These are phyloP conservation scores for Embiotoca jacksoni DNA, from an alignment of 2,113 vertebrate genomes.

Conservation along the genomic window DNA sequence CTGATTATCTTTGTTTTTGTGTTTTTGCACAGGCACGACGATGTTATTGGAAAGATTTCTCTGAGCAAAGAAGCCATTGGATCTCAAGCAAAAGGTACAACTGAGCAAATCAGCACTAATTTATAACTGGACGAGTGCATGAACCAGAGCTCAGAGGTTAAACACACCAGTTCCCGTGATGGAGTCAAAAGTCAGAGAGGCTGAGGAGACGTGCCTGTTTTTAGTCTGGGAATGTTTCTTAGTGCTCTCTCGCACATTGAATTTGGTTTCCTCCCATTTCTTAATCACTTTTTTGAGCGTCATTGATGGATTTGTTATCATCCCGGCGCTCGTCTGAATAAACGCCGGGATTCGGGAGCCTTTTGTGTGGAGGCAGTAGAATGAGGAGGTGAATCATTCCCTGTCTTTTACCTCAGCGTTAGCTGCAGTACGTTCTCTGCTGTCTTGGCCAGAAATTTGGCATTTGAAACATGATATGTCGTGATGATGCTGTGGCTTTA, in stretches of 20 bases:
- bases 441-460: slow-evolving; percentile 9
- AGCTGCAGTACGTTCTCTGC: background rate
- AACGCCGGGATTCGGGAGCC: background rate
- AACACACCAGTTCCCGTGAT: slow-evolving; percentile 43
- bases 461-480: slow-evolving; percentile 4
- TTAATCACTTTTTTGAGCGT: background rate
- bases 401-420: slow-evolving; percentile 9
- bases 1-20: slow-evolving; percentile 29
- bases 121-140: slow-evolving; percentile 13
- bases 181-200: slow-evolving; percentile 49
- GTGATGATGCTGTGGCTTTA: slow-evolving; percentile 21
- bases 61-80: slow-evolving; percentile 88
- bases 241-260: slow-evolving; percentile 18
- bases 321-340: background rate
- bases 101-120: slow-evolving; percentile 9
- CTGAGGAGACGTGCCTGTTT: slow-evolving; percentile 19
- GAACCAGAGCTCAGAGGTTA: slow-evolving; percentile 62
- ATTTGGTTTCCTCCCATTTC: slow-evolving; percentile 15
- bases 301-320: background rate
- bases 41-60: slow-evolving; percentile 91
- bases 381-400: slow-evolving; percentile 31
- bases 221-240: slow-evolving; percentile 68
- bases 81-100: slow-evolving; percentile 87
- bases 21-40: slow-evolving; percentile 86
- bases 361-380: slow-evolving; percentile 16